Percentiles rank a stretch among this genome's conserved stretches.
Evolutionary conservation across 2,797 vertebrate genomes (phyloP).

Genomic region (Pitangus sulphuratus): DNA sequence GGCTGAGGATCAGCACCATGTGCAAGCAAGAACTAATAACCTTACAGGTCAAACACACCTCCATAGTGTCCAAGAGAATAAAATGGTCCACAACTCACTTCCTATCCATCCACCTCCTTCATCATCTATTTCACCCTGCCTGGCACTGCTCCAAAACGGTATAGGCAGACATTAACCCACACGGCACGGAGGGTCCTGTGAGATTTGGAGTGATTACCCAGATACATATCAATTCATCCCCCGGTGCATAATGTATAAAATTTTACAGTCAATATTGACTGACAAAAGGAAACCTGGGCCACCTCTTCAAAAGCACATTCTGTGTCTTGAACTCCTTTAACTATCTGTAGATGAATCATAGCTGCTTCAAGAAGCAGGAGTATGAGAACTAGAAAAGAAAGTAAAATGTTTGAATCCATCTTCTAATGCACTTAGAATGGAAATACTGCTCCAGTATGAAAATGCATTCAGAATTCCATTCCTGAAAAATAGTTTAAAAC

Average conservation of each 20-base stretch:
- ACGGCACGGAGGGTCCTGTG: neutral
- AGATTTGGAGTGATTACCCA: neutral
- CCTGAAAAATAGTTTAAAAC: neutral
- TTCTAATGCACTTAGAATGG: neutral
- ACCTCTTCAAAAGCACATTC: neutral
- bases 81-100: neutral
- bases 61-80: neutral
- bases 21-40: neutral
- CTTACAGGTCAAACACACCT: neutral
- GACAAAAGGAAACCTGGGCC: neutral
- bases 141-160: neutral
- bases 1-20: neutral
- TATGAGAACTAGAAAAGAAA: neutral
- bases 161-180: neutral
- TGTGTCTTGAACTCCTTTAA: neutral
- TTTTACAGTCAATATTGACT: neutral
- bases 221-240: rapidly evolving
- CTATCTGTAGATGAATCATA: neutral
- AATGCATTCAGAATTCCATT: neutral
- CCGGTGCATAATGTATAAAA: neutral
- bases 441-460: neutral
- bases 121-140: neutral
- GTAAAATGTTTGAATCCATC: neutral
- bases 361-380: neutral
- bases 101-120: neutral